Evolutionary conservation across 2,113 vertebrate genomes (phyloP).

Genomic region (Sciurus niger): DNA sequence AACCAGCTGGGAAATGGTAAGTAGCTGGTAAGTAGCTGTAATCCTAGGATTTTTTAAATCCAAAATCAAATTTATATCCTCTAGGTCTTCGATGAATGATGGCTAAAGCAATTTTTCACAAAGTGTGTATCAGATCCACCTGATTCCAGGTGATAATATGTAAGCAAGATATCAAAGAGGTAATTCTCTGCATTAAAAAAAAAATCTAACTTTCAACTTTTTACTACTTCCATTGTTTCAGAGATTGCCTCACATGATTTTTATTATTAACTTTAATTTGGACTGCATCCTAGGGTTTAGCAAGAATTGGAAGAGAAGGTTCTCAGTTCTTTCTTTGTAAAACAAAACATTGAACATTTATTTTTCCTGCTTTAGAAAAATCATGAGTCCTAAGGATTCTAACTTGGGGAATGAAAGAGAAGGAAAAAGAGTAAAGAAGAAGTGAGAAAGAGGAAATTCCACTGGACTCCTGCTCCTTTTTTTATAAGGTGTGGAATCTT

Average conservation of each 20-base stretch:
- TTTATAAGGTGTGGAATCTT: not conserved
- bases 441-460: not conserved
- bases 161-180: not conserved
- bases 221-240: not conserved
- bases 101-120: not conserved
- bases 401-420: not conserved
- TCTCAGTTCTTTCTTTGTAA: not conserved
- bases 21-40: not conserved
- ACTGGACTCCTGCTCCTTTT: not conserved
- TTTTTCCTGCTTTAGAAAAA: not conserved
- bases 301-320: not conserved
- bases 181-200: not conserved
- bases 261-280: constrained; percentile 14
- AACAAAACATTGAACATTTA: not conserved
- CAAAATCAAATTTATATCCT: constrained; percentile 27
- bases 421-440: accelerated
- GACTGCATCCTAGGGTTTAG: not conserved
- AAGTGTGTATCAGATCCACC: not conserved
- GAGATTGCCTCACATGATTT: not conserved
- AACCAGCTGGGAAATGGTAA: not conserved
- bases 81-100: not conserved
- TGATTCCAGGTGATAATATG: not conserved
- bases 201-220: not conserved
- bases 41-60: not conserved
- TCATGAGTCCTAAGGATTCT: not conserved